Percentiles rank a stretch among this genome's conserved stretches.
phyloP scores from a whole-genome alignment of 2,888 invertebrate species.

The Drosophila fulvimacula region DNA sequence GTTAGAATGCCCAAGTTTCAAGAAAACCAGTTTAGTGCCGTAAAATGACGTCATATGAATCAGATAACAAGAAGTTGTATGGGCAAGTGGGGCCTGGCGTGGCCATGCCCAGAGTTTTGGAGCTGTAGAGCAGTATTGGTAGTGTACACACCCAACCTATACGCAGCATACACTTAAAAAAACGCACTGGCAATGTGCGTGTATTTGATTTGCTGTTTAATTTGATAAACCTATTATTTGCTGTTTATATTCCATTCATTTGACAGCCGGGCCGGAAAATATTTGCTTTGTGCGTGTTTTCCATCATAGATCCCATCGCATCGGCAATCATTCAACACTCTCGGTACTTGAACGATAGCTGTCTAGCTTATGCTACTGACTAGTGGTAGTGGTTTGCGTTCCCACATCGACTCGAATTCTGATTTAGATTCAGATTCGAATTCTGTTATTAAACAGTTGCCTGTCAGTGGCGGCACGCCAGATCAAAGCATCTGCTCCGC shows the following conservation, averaged over 20 bases:
- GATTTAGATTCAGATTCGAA: not conserved
- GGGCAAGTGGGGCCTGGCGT: conserved; percentile 34
- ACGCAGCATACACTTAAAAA: conserved; percentile 12
- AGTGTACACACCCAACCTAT: conserved; percentile 27
- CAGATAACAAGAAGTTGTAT: conserved; percentile 61
- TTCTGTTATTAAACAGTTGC: conserved; percentile 48
- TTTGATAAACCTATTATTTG: conserved; percentile 76
- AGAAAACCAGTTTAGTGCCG: conserved; percentile 66
- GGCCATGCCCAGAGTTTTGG: conserved; percentile 23
- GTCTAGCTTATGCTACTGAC: not conserved
- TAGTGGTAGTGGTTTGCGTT: conserved; percentile 1
- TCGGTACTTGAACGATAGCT: conserved; percentile 13
- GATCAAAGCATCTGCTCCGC: conserved; percentile 61
- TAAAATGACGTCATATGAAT: conserved; percentile 62
- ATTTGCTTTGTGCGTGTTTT: conserved; percentile 51
- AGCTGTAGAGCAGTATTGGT: conserved; percentile 8
- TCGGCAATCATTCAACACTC: conserved; percentile 25
- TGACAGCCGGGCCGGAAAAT: conserved; percentile 49
- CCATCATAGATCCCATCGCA: conserved; percentile 49
- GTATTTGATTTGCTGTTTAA: conserved; percentile 59
- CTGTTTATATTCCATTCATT: conserved; percentile 61
- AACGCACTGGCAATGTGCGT: conserved; percentile 33
- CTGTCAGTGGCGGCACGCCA: conserved; percentile 66
- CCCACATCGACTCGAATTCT: conserved; percentile 4
- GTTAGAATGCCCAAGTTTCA: conserved; percentile 26